phyloP scores from a whole-genome alignment of 2,888 invertebrate genomes.

The Microplitis deprimator region DNA sequence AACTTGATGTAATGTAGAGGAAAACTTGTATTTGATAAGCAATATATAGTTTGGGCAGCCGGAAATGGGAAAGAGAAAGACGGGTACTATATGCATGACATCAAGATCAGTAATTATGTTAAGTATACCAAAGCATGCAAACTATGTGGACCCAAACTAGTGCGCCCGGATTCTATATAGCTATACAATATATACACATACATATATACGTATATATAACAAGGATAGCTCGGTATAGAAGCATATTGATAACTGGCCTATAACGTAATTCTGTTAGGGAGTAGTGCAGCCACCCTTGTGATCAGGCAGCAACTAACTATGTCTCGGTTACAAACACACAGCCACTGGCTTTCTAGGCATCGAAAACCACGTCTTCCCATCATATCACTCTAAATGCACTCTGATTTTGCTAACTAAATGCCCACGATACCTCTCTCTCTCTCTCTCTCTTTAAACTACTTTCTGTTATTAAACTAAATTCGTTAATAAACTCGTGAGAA shows the following conservation, averaged over 20 bases:
- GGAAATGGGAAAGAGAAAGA: neutral
- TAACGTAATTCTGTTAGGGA: slow-evolving; percentile 64
- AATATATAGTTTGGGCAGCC: neutral
- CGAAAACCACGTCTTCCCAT: slow-evolving; percentile 5
- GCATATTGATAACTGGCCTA: slow-evolving; percentile 46
- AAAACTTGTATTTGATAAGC: neutral
- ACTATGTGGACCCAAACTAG: slow-evolving; percentile 51
- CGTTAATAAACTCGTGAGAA: no score
- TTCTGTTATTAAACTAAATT: neutral
- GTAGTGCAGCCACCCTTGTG: slow-evolving; percentile 62
- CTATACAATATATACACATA: neutral
- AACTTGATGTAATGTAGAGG: neutral
- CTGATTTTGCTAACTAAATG: neutral
- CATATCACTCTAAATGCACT: slow-evolving; percentile 1
- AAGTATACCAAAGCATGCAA: slow-evolving; percentile 61
- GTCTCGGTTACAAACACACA: slow-evolving; percentile 54
- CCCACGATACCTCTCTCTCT: neutral
- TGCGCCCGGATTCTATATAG: slow-evolving; percentile 38
- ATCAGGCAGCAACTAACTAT: slow-evolving; percentile 64
- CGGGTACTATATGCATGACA: slow-evolving; percentile 14
- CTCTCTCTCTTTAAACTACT: neutral
- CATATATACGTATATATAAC: neutral
- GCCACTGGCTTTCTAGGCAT: slow-evolving; percentile 7
- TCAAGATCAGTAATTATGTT: slow-evolving; percentile 62
- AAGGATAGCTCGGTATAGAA: slow-evolving; percentile 30